Evolutionary conservation across 2,797 vertebrate genomes (phyloP), one percentile per base, ranked within the genome.

Genomic region (Melanotaenia pygmaea): DNA sequence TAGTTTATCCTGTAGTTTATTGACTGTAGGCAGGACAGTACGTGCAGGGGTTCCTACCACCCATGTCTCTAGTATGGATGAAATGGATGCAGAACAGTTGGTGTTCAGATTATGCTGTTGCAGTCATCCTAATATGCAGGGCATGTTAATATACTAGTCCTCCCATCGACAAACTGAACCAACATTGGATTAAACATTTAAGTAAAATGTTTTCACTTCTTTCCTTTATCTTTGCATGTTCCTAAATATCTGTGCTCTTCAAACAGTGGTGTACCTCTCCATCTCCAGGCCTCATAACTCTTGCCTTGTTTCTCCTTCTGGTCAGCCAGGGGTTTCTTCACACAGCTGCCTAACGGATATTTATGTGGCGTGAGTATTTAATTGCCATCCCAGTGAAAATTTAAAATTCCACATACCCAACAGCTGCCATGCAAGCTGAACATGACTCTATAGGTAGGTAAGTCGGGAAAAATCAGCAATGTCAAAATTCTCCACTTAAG

Each of bases 401-500:
- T 22, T 90, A 86, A 85, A 70, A 81, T 83, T 92, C 90, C 87
- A 85, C 38, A 69, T 18, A 56, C 35, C 63, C 53, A 71, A 40
- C 70, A 92, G 92, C 88, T 87, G 79, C 80, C 71, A 57, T 73
- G 88, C 91, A 92, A 92, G 91, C 94, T 94, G 90, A 88, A 82
- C 93, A 91, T 94, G 94, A 91, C 92, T 50, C 45, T 45, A 81
- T 40, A 16, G 30, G 35, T 40, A 12, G 6, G 37, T 32, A 47
- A 62, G 35, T 91, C 91, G 93, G 91, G 90, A 95, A 79, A 89
- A 95, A 81, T 72, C 70, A 59, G 62, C 91, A 85, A 86, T 84
- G 92, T 88, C 92, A 92, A 82, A 96, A 94, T 94, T 94, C 90
- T 94, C 91, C 90, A 82, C 81, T 93, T 92, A 96, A 92, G 96